phyloP scores from a whole-genome alignment of 2,797 vertebrate genomes.

The Pseudotriccus pelzelni region DNA sequence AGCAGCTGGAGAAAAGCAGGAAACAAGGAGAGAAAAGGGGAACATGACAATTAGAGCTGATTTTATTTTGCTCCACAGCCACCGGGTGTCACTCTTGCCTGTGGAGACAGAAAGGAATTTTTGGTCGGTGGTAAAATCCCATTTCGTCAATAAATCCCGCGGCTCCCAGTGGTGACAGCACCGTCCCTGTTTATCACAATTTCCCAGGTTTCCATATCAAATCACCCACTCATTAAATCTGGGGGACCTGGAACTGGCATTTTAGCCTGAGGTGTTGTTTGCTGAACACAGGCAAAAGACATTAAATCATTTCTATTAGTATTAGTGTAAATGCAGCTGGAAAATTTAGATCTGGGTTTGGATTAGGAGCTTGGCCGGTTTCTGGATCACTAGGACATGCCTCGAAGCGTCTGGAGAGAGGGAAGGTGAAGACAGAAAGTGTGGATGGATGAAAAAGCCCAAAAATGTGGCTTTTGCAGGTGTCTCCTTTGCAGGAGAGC shows the following conservation, averaged over 20 bases:
- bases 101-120: not conserved
- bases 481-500: not conserved
- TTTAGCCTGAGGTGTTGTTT: not conserved
- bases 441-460: not conserved
- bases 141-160: not conserved
- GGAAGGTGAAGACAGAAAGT: not conserved
- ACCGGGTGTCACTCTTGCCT: constrained; percentile 46
- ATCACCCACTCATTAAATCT: not conserved
- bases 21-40: not conserved
- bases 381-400: not conserved
- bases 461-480: not conserved
- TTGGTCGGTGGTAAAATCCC: not conserved
- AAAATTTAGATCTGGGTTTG: not conserved
- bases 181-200: not conserved
- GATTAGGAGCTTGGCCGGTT: not conserved
- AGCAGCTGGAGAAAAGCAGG: not conserved
- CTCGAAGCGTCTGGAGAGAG: not conserved
- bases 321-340: not conserved
- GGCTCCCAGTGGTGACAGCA: not conserved
- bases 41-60: not conserved
- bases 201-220: not conserved
- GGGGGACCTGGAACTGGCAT: not conserved
- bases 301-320: not conserved
- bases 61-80: not conserved
- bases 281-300: not conserved